Evolutionary conservation across 1,140 invertebrate species (phyloP).

Genomic region (Magallana gigas): DNA sequence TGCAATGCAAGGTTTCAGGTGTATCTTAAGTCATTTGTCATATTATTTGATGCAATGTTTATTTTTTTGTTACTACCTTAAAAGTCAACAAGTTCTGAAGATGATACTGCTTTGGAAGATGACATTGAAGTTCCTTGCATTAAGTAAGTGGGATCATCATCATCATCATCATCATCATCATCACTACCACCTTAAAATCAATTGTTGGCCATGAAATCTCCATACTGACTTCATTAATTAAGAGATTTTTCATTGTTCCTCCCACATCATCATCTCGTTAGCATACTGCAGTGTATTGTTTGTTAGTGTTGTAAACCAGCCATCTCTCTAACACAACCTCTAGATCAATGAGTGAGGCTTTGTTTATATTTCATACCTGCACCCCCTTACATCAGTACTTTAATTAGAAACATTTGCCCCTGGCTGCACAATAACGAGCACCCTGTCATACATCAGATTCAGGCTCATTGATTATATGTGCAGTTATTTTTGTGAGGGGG

Average conservation of each 20-base stretch:
- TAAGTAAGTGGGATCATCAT: constrained; percentile 47
- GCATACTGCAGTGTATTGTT: no score
- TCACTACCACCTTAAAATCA: neutral
- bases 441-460: neutral
- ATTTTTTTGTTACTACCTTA: neutral
- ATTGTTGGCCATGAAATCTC: no score
- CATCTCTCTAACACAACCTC: neutral
- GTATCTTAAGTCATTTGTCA: neutral
- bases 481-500: constrained; percentile 5
- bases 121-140: constrained; percentile 62
- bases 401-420: neutral
- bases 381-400: constrained; percentile 11
- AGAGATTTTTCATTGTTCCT: no score
- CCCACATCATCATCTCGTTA: no score
- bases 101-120: constrained; percentile 19
- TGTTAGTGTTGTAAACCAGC: neutral
- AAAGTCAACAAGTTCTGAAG: constrained; percentile 19
- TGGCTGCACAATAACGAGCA: neutral
- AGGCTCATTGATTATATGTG: constrained; percentile 1
- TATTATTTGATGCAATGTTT: neutral
- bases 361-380: neutral
- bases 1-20: no score
- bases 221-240: no score
- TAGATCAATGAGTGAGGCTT: neutral
- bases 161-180: no score